Percentiles rank a stretch among this genome's conserved stretches.
These are phyloP conservation scores for Gymnarchus niloticus DNA, from an alignment of 2,113 vertebrate species.

Conservation along the genomic window DNA sequence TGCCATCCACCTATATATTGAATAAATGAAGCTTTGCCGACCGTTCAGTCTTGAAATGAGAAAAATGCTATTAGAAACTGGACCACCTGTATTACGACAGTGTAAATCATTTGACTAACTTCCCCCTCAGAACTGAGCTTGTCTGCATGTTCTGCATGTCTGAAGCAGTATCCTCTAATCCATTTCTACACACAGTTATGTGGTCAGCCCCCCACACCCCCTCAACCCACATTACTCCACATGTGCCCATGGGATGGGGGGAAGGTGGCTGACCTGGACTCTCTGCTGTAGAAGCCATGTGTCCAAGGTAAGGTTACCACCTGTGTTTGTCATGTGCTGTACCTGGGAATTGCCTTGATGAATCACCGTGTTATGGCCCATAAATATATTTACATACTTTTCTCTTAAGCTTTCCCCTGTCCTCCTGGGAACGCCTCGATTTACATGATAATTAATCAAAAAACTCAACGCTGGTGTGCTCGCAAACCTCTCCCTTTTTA, in stretches of 20 bases:
- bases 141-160: neutral
- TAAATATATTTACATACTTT: neutral
- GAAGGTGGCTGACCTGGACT: neutral
- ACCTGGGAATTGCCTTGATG: neutral
- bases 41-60: neutral
- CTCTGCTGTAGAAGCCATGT: neutral
- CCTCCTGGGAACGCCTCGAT: slow-evolving; percentile 6
- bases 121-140: neutral
- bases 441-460: slow-evolving; percentile 12
- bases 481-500: neutral
- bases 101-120: too few species aligned
- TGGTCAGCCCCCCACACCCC: neutral
- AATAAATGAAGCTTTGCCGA: neutral
- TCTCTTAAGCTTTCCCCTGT: neutral
- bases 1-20: neutral
- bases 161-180: too few species aligned
- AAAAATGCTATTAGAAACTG: neutral
- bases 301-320: neutral
- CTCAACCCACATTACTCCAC: neutral
- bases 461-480: neutral
- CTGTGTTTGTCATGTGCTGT: neutral
- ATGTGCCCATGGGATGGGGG: neutral
- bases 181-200: neutral
- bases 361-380: neutral
- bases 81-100: neutral